phyloP scores from a whole-genome alignment of 2,888 invertebrate species.

The Formica aserva region DNA sequence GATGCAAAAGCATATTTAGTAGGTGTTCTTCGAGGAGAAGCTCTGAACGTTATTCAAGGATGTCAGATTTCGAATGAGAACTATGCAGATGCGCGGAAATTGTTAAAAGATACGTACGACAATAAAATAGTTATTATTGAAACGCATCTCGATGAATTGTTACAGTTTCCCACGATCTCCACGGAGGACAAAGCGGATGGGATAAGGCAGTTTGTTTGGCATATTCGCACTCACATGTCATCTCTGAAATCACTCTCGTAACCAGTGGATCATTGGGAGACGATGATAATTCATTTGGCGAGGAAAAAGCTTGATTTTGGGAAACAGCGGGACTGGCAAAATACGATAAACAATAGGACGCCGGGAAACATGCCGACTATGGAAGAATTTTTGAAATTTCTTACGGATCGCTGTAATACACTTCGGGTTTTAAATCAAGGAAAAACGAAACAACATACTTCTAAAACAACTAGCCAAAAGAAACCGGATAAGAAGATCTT shows the following conservation, averaged over 20 bases:
- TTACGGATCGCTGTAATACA: background rate
- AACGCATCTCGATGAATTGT: background rate
- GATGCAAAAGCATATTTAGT: background rate
- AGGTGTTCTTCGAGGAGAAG: background rate
- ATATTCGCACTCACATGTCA: background rate
- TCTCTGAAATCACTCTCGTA: background rate
- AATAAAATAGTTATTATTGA: background rate
- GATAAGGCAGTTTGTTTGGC: background rate
- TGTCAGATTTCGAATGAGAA: background rate
- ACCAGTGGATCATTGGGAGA: background rate
- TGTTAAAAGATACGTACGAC: background rate
- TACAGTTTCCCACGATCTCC: background rate
- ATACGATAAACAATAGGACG: background rate
- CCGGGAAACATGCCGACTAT: background rate
- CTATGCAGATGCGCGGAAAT: background rate
- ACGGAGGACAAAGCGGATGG: background rate
- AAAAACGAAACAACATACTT: background rate
- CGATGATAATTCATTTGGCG: background rate
- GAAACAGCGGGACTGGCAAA: background rate
- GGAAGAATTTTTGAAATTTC: background rate
- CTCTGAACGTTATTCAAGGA: background rate
- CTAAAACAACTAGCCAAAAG: no score
- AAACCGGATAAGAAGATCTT: background rate
- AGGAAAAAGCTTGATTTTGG: background rate
- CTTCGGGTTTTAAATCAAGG: background rate